Conservation (phyloP, 2,113 vertebrate species). For the Mobula birostris region DNA sequence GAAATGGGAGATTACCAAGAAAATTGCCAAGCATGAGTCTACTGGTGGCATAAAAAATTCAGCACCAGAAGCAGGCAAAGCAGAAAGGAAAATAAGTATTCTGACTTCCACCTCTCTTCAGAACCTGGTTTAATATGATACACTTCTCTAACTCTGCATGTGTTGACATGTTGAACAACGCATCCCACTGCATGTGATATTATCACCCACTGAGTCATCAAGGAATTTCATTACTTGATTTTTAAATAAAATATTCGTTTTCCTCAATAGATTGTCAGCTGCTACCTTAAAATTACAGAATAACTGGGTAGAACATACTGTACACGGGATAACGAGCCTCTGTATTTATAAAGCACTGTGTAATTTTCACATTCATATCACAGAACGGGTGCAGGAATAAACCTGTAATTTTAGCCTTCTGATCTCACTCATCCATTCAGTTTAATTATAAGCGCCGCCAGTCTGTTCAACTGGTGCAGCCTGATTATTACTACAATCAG, state of each 20-base stretch:
- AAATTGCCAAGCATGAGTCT: not conserved
- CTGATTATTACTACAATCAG: conserved; percentile 34
- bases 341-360: conserved; percentile 28
- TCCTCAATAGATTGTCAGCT: not conserved
- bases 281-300: conserved; percentile 6
- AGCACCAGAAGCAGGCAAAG: not conserved
- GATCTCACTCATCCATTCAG: conserved; percentile 36
- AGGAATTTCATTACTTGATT: conserved; percentile 1
- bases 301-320: not conserved
- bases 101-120: not conserved
- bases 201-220: not conserved
- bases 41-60: not conserved
- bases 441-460: conserved; percentile 33
- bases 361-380: conserved; percentile 34
- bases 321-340: conserved; percentile 6
- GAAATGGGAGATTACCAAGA: not conserved
- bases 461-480: conserved; percentile 6
- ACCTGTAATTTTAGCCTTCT: conserved; percentile 29
- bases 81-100: not conserved
- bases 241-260: conserved; percentile 14
- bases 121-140: not conserved
- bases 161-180: not conserved
- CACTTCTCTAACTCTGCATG: not conserved
- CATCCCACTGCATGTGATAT: not conserved
- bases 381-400: conserved; percentile 2